A percentile compares a stretch with the other conserved stretches of the same genome.
phyloP scores from a whole-genome alignment of 1,140 invertebrate genomes.

The Bombus haemorrhoidalis region DNA sequence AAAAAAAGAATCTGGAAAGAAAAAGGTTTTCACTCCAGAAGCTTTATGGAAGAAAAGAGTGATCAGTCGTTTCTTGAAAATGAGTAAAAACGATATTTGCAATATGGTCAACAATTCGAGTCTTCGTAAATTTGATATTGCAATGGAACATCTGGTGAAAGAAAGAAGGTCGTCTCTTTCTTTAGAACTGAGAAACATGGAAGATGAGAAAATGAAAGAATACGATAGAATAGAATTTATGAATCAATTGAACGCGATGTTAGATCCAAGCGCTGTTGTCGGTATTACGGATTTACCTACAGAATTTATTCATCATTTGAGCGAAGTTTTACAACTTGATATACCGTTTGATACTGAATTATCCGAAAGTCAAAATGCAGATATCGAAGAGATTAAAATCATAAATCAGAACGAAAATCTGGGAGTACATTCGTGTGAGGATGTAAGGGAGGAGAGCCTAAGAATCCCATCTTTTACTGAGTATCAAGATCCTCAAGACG shows the following conservation, averaged over 20 bases:
- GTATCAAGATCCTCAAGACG: not conserved
- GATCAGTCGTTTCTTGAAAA: slow-evolving; percentile 78
- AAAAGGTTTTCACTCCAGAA: slow-evolving; percentile 24
- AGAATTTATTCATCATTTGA: slow-evolving; percentile 80
- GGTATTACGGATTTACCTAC: slow-evolving; percentile 78
- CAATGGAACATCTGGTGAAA: slow-evolving; percentile 81
- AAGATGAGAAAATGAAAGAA: slow-evolving; percentile 77
- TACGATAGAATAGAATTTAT: slow-evolving; percentile 79
- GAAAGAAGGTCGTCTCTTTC: slow-evolving; percentile 74
- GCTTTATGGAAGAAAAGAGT: slow-evolving; percentile 77
- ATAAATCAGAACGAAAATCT: not conserved
- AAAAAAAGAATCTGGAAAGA: slow-evolving; percentile 31
- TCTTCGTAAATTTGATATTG: slow-evolving; percentile 79
- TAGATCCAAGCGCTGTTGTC: slow-evolving; percentile 77
- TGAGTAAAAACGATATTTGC: slow-evolving; percentile 81
- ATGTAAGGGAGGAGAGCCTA: not conserved
- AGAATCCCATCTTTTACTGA: not conserved
- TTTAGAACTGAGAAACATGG: slow-evolving; percentile 73
- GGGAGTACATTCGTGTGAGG: not conserved
- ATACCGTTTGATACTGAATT: slow-evolving; percentile 50
- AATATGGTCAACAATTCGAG: slow-evolving; percentile 81
- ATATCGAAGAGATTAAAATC: not conserved
- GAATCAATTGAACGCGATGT: slow-evolving; percentile 79
- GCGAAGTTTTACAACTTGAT: slow-evolving; percentile 79
- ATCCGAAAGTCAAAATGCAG: not conserved